Evolutionary conservation across 2,113 vertebrate genomes (phyloP).

Genomic region (Neomonachus schauinslandi): DNA sequence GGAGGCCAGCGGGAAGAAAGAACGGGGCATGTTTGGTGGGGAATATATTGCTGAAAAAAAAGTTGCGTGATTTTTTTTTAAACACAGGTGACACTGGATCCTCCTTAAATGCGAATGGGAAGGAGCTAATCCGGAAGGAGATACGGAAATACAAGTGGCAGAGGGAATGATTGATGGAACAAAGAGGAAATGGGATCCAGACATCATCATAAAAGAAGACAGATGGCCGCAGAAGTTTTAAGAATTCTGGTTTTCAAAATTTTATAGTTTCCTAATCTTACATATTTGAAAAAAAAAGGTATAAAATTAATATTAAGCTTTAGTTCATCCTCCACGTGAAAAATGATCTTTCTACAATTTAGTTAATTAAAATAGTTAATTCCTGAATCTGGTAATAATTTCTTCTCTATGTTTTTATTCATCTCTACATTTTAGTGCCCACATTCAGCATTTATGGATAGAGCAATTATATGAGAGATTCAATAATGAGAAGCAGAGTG

Average conservation of each 20-base stretch:
- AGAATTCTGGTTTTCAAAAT: slow-evolving; percentile 25
- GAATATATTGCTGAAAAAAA: not conserved
- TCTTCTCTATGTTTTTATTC: not conserved
- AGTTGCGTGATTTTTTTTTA: not conserved
- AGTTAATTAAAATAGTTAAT: slow-evolving; percentile 2
- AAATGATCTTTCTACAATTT: not conserved
- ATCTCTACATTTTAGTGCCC: not conserved
- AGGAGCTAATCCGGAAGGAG: not conserved
- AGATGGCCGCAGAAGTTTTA: not conserved
- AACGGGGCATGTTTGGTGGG: fast-evolving
- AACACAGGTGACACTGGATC: not conserved
- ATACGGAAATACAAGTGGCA: not conserved
- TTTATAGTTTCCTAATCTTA: not conserved
- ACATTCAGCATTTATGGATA: not conserved
- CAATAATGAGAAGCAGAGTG: not conserved
- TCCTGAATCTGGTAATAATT: not conserved
- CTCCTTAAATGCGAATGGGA: not conserved
- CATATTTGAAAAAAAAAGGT: not conserved
- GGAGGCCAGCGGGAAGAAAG: not conserved
- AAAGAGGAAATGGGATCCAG: not conserved
- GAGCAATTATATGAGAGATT: not conserved
- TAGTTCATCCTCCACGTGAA: not conserved
- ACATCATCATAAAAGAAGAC: not conserved
- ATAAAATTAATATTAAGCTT: slow-evolving; percentile 7
- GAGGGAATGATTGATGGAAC: not conserved